Evolutionary conservation across 2,113 vertebrate genomes (phyloP).

Genomic region (Epinephelus moara): DNA sequence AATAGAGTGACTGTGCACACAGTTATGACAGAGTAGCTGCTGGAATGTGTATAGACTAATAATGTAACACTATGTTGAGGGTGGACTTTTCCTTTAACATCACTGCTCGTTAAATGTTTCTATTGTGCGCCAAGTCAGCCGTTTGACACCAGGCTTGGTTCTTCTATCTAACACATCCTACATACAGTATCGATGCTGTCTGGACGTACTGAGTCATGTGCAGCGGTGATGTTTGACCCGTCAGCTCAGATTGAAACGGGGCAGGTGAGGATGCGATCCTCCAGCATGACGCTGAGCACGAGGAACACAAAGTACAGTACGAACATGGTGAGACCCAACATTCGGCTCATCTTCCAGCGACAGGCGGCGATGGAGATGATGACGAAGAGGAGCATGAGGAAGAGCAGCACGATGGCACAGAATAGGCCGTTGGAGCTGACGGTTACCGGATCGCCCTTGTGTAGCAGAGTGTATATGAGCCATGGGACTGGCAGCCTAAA

Average conservation of each 20-base stretch:
- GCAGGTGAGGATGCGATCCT: slow-evolving; percentile 80
- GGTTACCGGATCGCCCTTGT: slow-evolving; percentile 68
- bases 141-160: neutral
- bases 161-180: slow-evolving; percentile 16
- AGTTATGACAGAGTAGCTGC: neutral
- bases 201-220: neutral
- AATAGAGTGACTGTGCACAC: neutral
- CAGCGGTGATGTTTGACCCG: neutral
- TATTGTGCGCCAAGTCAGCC: slow-evolving; percentile 19
- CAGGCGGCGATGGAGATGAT: slow-evolving; percentile 84
- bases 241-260: slow-evolving; percentile 77
- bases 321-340: slow-evolving; percentile 85
- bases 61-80: neutral
- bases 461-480: slow-evolving; percentile 73
- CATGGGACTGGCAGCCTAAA: slow-evolving; percentile 82
- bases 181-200: neutral
- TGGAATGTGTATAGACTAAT: neutral
- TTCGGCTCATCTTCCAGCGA: slow-evolving; percentile 84
- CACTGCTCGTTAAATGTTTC: neutral
- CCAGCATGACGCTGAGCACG: slow-evolving; percentile 83
- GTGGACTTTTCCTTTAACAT: slow-evolving; percentile 23
- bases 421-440: slow-evolving; percentile 86
- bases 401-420: slow-evolving; percentile 86
- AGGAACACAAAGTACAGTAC: slow-evolving; percentile 84
- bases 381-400: slow-evolving; percentile 86